Evolutionary conservation across 2,113 vertebrate genomes (phyloP), one percentile per base, ranked within the genome.

Genomic region (Actenoides hombroni): DNA sequence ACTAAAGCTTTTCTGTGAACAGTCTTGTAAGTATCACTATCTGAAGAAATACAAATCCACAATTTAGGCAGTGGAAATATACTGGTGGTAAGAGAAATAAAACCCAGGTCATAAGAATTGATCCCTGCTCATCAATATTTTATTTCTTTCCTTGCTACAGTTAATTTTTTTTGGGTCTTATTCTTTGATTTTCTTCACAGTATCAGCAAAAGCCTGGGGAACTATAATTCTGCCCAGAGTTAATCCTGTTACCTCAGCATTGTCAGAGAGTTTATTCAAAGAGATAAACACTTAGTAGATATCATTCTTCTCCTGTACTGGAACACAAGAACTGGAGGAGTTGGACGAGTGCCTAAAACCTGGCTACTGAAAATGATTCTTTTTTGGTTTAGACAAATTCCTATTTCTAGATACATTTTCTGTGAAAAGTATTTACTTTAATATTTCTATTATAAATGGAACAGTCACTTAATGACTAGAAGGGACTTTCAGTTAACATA

Each of bases 271-370:
- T 24, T 70, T 15, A 59, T 24, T 63, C 31, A 57, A 6, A 8
- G 53, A 35, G 53, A 35, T 23, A 57, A 40, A 5, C 24, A 26
- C 6, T 53, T 53, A 0, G 0, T 12, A 46, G 11, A 19, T 35
- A 11, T 28, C 21, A 14, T 37, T 81, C 24, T 46, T 81, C 20
- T 40, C 20, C 42, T 70, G 21, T 15, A 33, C n/a, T 46, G 20
- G 14, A 51, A 57, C 39, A 53, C 40, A 76, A 53, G 28, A 59
- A 3, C 33, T 64, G 21, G 7, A 65, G 3, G 33, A 85, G 14
- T 14, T 46, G 48, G 40, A 53, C 17, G 42, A 44, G 10, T 33
- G 13, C 5, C 29, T 42, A 19, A 40, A 64, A 20, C 40, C 9
- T 53, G 29, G 5, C 25, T 59, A 51, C 11, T 35, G 81, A 42